Evolutionary conservation across 2,888 invertebrate species (phyloP).

Genomic region (Osmoderma eremita): DNA sequence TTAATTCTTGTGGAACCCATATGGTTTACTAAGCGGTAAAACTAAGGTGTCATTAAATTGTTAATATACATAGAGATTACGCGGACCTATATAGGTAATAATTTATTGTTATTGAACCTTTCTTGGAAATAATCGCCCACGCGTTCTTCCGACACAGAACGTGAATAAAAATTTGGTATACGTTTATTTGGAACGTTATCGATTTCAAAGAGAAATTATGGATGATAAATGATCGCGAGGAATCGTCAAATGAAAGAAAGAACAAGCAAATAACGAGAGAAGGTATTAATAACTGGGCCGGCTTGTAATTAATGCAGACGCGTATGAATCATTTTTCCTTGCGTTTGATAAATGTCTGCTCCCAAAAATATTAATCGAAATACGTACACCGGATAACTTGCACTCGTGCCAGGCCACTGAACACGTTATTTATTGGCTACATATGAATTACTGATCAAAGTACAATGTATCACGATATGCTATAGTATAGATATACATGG

Average conservation of each 20-base stretch:
- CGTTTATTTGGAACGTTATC: too few relatives aligned
- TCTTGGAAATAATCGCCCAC: too few relatives aligned
- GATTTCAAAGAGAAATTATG: background rate
- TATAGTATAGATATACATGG: constrained; percentile 1
- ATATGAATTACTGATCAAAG: constrained; percentile 39
- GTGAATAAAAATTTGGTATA: too few relatives aligned
- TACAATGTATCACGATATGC: constrained; percentile 20
- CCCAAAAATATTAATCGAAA: constrained; percentile 50
- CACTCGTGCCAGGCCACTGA: constrained; percentile 44
- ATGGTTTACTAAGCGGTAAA: too few relatives aligned
- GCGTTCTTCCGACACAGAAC: too few relatives aligned
- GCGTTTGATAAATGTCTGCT: constrained; percentile 48
- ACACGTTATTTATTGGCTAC: constrained; percentile 45
- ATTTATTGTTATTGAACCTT: too few relatives aligned
- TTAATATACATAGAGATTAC: too few relatives aligned
- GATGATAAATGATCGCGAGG: background rate
- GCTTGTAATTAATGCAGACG: constrained; percentile 46
- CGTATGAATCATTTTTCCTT: constrained; percentile 45
- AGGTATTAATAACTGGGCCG: constrained; percentile 46
- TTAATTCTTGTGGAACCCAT: too few relatives aligned
- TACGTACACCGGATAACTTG: constrained; percentile 49
- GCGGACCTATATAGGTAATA: too few relatives aligned
- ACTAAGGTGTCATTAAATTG: too few relatives aligned
- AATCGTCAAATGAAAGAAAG: constrained; percentile 17
- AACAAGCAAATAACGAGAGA: constrained; percentile 18